Evolutionary conservation across 2,888 invertebrate species (phyloP).

Genomic region (Macrophya alboannulata): DNA sequence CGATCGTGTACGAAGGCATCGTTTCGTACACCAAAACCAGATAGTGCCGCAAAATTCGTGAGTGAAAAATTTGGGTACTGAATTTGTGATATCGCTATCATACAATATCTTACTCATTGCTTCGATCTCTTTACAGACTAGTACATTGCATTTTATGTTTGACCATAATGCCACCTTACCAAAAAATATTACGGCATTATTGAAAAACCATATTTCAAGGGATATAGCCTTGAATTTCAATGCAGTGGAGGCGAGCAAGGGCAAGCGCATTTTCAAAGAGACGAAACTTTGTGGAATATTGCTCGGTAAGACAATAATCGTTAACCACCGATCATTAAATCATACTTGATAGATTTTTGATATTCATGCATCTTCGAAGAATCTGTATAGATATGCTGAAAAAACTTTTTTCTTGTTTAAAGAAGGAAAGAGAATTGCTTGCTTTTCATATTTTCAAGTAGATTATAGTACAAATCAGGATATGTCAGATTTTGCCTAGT

Average conservation of each 20-base stretch:
- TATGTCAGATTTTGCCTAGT: too few relatives aligned
- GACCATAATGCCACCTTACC: constrained; percentile 52
- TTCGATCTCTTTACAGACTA: constrained; percentile 35
- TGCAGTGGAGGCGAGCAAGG: constrained; percentile 33
- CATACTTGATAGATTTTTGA: constrained; percentile 6
- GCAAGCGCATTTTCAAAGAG: constrained; percentile 53
- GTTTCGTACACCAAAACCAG: background rate
- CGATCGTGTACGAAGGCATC: background rate
- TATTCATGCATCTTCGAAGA: constrained; percentile 17
- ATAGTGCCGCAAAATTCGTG: constrained; percentile 47
- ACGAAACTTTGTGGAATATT: constrained; percentile 51
- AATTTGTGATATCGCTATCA: background rate
- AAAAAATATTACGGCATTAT: constrained; percentile 50
- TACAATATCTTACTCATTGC: background rate
- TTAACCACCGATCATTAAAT: background rate
- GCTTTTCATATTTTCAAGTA: constrained; percentile 11
- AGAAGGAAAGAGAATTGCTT: constrained; percentile 5
- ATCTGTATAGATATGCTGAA: constrained; percentile 13
- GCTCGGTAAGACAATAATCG: constrained; percentile 40
- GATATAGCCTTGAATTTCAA: constrained; percentile 56
- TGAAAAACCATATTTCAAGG: constrained; percentile 20
- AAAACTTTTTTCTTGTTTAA: background rate
- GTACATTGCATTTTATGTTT: constrained; percentile 42
- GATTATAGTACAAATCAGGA: constrained; percentile 18
- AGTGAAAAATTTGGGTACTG: constrained; percentile 12